Evolutionary conservation across 2,113 vertebrate genomes (phyloP), one percentile per base, ranked within the genome.

Genomic region (Dendropsophus ebraccatus): DNA sequence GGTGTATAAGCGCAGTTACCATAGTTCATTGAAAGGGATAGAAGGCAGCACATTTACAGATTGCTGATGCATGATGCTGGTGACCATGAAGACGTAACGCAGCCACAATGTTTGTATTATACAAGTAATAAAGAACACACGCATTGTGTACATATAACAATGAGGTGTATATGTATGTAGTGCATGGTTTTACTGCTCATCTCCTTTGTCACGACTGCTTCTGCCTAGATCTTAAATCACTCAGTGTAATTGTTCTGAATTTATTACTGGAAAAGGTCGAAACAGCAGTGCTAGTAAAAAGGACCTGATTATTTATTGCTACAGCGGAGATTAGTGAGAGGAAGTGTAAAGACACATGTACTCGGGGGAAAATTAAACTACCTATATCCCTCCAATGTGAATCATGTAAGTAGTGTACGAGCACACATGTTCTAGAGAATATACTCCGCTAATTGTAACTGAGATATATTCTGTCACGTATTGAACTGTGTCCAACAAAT

Each of bases 191-290:
- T 62, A 80, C 32, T 41, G 32, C 69, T 73, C 52, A 60, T 60
- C 50, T 76, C 32, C 37, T 65, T 28, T 77, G 41, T 30, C 56
- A 65, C 13, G n/a, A 32, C 12, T 23, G 19, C 19, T 67, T 30
- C 30, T 67, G 7, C 28, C 56, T 23, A 50, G 21, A 65, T 67
- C 73, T 50, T 77, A 56, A 84, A 67, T 84, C 83, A 76, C 56
- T 65, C 72, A 49, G 12, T 50, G 73, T 84, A 84, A 84, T 67
- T 77, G 83, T 84, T 77, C 74, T 50, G 83, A 77, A 67, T 77
- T 84, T 84, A 84, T 54, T 84, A 84, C 73, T 65, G 83, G 25
- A 76, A 84, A 77, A 84, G 83, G 83, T 84, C 58, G 21, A 67
- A 84, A 84, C 12, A 84, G 45, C 41, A 62, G 1, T 11, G 41